A percentile compares a stretch with the other conserved stretches of the same genome.
Conservation (phyloP, 2,888 invertebrate species). For the Protophormia terraenovae region DNA sequence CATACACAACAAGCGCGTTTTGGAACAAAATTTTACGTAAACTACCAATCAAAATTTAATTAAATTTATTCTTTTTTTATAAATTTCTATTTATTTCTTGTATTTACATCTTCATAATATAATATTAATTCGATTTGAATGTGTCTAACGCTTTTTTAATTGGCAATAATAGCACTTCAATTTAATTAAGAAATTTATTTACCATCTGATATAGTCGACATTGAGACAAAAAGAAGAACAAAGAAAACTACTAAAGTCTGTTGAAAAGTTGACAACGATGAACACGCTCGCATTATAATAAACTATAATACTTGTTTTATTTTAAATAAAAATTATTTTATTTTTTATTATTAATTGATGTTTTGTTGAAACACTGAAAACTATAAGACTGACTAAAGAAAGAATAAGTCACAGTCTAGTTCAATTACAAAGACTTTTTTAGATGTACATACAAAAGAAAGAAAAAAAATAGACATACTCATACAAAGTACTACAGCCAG, state of each 20-base stretch:
- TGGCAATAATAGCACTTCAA: conserved; percentile 16
- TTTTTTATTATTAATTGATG: conserved; percentile 19
- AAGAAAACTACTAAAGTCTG: conserved; percentile 45
- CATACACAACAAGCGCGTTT: not conserved
- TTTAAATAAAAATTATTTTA: conserved; percentile 5
- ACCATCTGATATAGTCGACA: conserved; percentile 35
- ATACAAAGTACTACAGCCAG: not conserved
- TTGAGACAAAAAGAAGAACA: conserved; percentile 43
- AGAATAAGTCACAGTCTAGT: conserved; percentile 2
- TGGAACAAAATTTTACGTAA: not conserved
- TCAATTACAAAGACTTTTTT: not conserved
- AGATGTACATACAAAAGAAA: not conserved
- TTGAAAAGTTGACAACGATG: conserved; percentile 10
- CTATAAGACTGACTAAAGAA: conserved; percentile 27
- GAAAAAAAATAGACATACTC: not conserved
- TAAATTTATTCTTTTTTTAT: not conserved
- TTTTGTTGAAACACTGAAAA: conserved; percentile 23
- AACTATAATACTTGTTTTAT: conserved; percentile 1
- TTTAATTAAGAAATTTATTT: conserved; percentile 26
- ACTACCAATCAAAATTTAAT: not conserved
- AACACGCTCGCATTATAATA: conserved; percentile 4
- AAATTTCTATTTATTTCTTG: not conserved
- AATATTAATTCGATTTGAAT: not conserved
- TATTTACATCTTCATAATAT: not conserved
- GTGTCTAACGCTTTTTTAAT: not conserved